phyloP scores from a whole-genome alignment of 2,888 invertebrate genomes.

The Machimus rusticus region DNA sequence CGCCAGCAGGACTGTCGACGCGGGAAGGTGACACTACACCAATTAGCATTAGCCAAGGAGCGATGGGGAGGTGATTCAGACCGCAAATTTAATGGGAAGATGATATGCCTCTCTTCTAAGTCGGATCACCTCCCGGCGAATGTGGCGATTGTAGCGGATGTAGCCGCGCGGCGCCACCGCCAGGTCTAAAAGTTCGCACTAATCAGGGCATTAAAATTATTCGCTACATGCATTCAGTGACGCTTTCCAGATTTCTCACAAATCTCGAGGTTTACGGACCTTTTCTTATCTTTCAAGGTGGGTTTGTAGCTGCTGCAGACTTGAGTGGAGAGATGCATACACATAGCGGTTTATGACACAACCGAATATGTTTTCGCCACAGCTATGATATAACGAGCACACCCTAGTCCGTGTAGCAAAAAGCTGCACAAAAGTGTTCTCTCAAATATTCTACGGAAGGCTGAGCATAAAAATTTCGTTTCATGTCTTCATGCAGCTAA shows the following conservation, averaged over 20 bases:
- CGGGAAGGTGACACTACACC: not conserved
- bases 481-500: slow-evolving; percentile 21
- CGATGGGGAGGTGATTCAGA: not conserved
- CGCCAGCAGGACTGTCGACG: not conserved
- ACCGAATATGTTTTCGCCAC: not conserved
- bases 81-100: not conserved
- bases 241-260: slow-evolving; percentile 15
- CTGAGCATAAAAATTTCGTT: slow-evolving; percentile 43
- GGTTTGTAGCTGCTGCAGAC: not conserved
- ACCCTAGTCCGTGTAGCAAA: not conserved
- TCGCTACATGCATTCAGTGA: slow-evolving; percentile 19
- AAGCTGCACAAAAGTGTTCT: slow-evolving; percentile 14
- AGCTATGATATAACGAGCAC: not conserved
- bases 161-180: not conserved
- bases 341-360: not conserved
- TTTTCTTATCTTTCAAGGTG: slow-evolving; percentile 8
- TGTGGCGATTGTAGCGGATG: not conserved
- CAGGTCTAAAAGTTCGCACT: not conserved
- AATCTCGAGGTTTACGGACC: slow-evolving; percentile 4
- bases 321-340: not conserved
- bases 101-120: not conserved
- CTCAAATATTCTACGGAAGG: slow-evolving; percentile 40
- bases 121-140: not conserved
- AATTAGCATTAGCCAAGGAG: not conserved
- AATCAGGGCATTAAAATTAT: slow-evolving; percentile 47